Conservation (phyloP, 2,797 vertebrate species). For the Pteropus rufus region DNA sequence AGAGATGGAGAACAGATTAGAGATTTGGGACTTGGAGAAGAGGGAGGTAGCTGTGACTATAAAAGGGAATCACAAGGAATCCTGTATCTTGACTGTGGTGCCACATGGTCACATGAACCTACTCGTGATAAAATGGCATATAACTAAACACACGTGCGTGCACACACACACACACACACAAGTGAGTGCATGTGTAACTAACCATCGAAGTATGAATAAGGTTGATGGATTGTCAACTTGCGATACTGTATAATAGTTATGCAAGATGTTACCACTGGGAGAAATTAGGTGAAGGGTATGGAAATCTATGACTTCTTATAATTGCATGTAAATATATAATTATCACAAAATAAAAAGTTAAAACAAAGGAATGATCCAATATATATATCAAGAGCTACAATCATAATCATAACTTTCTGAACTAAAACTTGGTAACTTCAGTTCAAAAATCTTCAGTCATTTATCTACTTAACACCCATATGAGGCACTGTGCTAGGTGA, state of each 20-base stretch:
- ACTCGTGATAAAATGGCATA: not conserved
- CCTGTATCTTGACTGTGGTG: not conserved
- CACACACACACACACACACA: not conserved
- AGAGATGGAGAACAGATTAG: not conserved
- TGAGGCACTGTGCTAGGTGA: not conserved
- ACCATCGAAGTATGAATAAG: not conserved
- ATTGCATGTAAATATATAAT: not conserved
- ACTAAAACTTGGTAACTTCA: not conserved
- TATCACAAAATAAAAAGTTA: constrained; percentile 5
- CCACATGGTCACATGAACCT: not conserved
- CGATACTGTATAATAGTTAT: not conserved
- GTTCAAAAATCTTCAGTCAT: not conserved
- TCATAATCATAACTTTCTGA: not conserved
- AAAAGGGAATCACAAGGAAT: not conserved
- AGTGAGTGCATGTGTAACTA: not conserved
- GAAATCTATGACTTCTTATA: not conserved
- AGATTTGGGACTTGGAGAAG: not conserved
- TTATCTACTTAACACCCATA: not conserved
- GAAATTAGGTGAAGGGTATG: not conserved
- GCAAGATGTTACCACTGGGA: not conserved
- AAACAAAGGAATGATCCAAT: not conserved
- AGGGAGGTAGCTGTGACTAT: not conserved
- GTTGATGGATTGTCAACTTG: not conserved
- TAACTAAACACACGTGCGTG: not conserved
- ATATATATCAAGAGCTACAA: not conserved